These are phyloP conservation scores for Entosphenus tridentatus DNA, from an alignment of 2,113 vertebrate species.

Conservation along the genomic window DNA sequence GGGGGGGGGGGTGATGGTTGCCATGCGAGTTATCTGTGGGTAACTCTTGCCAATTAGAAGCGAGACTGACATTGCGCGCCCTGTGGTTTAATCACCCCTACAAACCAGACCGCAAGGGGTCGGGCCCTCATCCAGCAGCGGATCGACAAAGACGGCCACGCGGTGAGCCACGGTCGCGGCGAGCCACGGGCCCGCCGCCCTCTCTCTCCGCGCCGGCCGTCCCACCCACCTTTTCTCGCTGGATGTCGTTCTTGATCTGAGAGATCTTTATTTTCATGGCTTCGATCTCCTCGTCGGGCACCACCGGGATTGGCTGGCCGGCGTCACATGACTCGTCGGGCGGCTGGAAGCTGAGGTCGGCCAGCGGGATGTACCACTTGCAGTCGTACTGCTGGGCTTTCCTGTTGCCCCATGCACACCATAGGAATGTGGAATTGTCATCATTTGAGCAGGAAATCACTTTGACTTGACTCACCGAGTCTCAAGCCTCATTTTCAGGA, in stretches of 20 bases:
- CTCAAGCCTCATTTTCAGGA: too few relatives aligned
- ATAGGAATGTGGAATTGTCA: too few relatives aligned
- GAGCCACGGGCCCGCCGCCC: accelerated
- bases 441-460: too few relatives aligned
- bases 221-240: slow-evolving; percentile 66
- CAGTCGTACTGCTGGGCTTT: slow-evolving; percentile 95
- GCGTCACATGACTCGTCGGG: slow-evolving; percentile 53
- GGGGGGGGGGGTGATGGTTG: too few relatives aligned
- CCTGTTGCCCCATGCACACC: slow-evolving; percentile 14
- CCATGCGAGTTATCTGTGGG: too few relatives aligned
- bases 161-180: accelerated
- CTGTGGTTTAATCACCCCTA: too few relatives aligned
- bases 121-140: too few relatives aligned
- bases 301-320: slow-evolving; percentile 54
- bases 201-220: not conserved
- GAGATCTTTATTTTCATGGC: slow-evolving; percentile 98
- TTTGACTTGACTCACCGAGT: too few relatives aligned
- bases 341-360: slow-evolving; percentile 65
- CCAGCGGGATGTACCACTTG: slow-evolving; percentile 94
- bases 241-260: slow-evolving; percentile 68
- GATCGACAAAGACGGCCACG: too few relatives aligned
- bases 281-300: slow-evolving; percentile 80
- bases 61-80: too few relatives aligned
- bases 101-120: too few relatives aligned
- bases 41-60: too few relatives aligned